phyloP scores from a whole-genome alignment of 1,140 invertebrate genomes.

The Schlechtendalia chinensis region DNA sequence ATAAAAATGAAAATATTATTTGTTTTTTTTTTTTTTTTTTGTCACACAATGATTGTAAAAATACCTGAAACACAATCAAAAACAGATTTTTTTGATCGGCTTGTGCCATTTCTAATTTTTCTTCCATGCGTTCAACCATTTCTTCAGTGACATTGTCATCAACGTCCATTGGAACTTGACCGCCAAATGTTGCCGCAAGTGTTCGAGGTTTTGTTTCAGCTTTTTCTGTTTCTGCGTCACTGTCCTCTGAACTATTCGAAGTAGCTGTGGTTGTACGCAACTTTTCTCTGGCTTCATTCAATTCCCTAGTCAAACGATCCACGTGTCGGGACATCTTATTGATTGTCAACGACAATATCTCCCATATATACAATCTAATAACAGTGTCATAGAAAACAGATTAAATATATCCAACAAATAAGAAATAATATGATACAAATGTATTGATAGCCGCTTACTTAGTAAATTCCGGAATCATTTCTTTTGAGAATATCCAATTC shows the following conservation, averaged over 20 bases:
- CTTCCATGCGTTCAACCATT: slow-evolving; percentile 92
- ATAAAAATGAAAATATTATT: slow-evolving; percentile 36
- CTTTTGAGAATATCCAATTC: slow-evolving; percentile 98
- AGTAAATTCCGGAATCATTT: slow-evolving; percentile 91
- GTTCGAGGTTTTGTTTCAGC: slow-evolving; percentile 9
- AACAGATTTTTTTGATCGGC: slow-evolving; percentile 96
- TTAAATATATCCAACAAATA: no score
- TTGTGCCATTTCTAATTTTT: slow-evolving; percentile 88
- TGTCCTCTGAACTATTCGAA: slow-evolving; percentile 70
- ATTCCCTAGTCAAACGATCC: slow-evolving; percentile 77
- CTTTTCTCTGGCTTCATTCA: slow-evolving; percentile 82
- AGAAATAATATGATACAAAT: no score
- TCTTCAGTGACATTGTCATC: slow-evolving; percentile 82
- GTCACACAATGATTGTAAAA: background rate
- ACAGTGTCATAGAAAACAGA: background rate
- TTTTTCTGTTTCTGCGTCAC: slow-evolving; percentile 60
- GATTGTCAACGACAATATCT: slow-evolving; percentile 92
- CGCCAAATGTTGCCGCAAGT: slow-evolving; percentile 26
- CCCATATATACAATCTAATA: slow-evolving; percentile 87
- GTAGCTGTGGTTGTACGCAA: slow-evolving; percentile 75
- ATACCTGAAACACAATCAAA: slow-evolving; percentile 90
- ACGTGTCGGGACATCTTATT: slow-evolving; percentile 97
- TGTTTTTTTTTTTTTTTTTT: background rate
- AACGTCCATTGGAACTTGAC: slow-evolving; percentile 53
- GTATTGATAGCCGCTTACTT: slow-evolving; percentile 67